Evolutionary conservation across 2,797 vertebrate genomes (phyloP).

Genomic region (Pristis pectinata): DNA sequence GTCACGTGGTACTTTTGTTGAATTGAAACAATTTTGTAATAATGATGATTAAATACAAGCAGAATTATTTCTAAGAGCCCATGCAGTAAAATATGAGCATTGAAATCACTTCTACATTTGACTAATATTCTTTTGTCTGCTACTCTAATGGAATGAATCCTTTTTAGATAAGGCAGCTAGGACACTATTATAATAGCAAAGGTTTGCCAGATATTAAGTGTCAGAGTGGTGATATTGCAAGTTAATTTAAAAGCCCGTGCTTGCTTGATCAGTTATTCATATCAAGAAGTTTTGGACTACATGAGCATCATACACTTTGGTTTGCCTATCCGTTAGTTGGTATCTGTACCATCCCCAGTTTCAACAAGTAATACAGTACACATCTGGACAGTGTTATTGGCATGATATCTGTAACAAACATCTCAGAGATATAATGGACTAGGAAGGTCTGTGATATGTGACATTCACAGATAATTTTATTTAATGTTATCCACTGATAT

Average conservation of each 20-base stretch:
- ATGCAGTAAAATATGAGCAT: not conserved
- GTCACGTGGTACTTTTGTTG: no score
- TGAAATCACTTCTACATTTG: not conserved
- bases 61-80: not conserved
- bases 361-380: not conserved
- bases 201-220: not conserved
- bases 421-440: no score
- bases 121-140: not conserved
- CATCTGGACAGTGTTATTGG: not conserved
- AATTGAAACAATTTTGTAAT: not conserved
- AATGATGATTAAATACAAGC: not conserved
- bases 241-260: not conserved
- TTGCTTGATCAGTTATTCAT: not conserved
- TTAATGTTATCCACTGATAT: not conserved
- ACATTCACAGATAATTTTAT: not conserved
- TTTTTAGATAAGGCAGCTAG: not conserved
- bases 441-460: not conserved
- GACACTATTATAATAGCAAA: not conserved
- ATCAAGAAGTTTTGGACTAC: no score
- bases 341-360: not conserved
- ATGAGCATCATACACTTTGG: not conserved
- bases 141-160: not conserved
- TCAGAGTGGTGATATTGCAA: not conserved
- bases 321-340: not conserved
- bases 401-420: not conserved